phyloP scores from a whole-genome alignment of 2,797 vertebrate species.

The Sebastes jordani region DNA sequence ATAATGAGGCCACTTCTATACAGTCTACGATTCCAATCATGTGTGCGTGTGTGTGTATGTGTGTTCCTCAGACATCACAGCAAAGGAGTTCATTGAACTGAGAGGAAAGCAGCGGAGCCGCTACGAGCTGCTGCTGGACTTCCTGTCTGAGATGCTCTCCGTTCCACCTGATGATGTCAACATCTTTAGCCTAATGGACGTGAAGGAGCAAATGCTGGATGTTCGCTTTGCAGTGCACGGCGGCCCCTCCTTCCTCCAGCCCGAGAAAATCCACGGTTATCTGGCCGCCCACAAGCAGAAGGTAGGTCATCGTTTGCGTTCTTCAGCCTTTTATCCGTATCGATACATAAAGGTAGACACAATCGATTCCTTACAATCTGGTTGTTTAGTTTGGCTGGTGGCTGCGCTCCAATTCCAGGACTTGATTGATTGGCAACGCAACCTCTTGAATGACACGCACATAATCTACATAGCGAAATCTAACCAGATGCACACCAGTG shows the following conservation, averaged over 20 bases:
- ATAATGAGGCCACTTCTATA: slow-evolving; percentile 45
- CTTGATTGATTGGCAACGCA: background rate
- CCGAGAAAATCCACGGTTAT: slow-evolving; percentile 86
- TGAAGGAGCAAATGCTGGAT: slow-evolving; percentile 79
- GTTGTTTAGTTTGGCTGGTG: background rate
- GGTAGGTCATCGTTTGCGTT: slow-evolving; percentile 62
- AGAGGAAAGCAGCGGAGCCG: slow-evolving; percentile 77
- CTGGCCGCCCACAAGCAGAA: slow-evolving; percentile 87
- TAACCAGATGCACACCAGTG: background rate
- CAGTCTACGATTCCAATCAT: background rate
- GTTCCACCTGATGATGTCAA: slow-evolving; percentile 78
- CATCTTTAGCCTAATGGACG: slow-evolving; percentile 83
- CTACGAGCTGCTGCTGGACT: slow-evolving; percentile 81
- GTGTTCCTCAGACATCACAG: slow-evolving; percentile 81
- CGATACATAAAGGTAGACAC: background rate
- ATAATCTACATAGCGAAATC: background rate
- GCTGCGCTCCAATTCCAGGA: background rate
- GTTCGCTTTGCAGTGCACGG: slow-evolving; percentile 81
- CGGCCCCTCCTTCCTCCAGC: slow-evolving; percentile 77
- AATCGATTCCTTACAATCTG: background rate
- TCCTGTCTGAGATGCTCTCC: slow-evolving; percentile 84
- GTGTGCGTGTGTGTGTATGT: slow-evolving; percentile 9
- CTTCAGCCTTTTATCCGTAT: background rate
- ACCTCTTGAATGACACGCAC: background rate
- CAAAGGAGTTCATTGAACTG: slow-evolving; percentile 85